Evolutionary conservation across 2,888 invertebrate species (phyloP).

Genomic region (Plagiodera versicolora): DNA sequence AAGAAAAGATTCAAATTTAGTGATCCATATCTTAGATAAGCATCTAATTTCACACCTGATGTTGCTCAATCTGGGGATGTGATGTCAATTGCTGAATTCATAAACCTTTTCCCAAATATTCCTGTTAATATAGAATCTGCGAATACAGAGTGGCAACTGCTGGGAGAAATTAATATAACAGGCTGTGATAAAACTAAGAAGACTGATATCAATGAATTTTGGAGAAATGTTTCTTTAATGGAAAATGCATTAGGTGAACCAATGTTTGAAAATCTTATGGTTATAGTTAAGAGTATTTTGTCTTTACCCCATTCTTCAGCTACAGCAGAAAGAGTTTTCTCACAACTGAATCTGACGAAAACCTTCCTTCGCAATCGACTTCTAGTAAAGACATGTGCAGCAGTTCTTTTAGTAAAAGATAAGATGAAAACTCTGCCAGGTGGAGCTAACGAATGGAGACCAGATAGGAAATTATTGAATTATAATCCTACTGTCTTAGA

Average conservation of each 20-base stretch:
- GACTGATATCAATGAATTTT: not conserved
- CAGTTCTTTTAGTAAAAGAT: slow-evolving; percentile 1
- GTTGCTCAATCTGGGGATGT: too few relatives aligned
- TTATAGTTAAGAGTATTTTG: not conserved
- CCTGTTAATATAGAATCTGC: not conserved
- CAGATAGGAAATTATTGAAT: not conserved
- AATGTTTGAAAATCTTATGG: too few relatives aligned
- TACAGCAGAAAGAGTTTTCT: not conserved
- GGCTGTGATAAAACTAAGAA: not conserved
- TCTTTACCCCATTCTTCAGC: not conserved
- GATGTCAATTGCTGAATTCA: not conserved
- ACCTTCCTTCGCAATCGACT: not conserved
- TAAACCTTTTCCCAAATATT: not conserved
- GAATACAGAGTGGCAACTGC: slow-evolving; percentile 1
- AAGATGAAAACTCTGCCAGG: not conserved
- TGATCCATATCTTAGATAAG: not conserved
- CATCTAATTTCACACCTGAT: too few relatives aligned
- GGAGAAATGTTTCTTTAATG: not conserved
- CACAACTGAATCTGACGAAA: slow-evolving; percentile 4
- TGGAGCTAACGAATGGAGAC: not conserved
- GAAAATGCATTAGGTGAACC: not conserved
- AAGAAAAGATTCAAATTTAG: slow-evolving; percentile 10
- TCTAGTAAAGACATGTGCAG: not conserved
- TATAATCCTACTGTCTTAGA: not conserved
- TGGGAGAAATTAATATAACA: not conserved